Evolutionary conservation across 2,797 vertebrate genomes (phyloP).

Genomic region (Falco cherrug): DNA sequence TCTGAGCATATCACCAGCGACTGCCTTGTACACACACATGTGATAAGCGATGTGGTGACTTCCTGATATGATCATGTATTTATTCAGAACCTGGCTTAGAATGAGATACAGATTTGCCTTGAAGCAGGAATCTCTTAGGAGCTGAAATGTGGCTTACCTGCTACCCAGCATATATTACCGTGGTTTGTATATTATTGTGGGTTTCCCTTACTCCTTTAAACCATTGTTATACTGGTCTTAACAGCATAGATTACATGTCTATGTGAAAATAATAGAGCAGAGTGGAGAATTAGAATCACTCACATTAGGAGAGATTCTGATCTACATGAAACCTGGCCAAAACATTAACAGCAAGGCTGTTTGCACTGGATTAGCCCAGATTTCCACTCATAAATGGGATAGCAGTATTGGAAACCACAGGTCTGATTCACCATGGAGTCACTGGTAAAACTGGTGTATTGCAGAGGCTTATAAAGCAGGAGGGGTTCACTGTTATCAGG

Average conservation of each 20-base stretch:
- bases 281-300: neutral
- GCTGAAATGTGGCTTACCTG: conserved; percentile 25
- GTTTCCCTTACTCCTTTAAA: neutral
- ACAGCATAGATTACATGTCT: neutral
- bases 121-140: neutral
- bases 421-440: neutral
- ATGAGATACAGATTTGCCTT: neutral
- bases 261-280: neutral
- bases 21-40: neutral
- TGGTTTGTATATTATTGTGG: neutral
- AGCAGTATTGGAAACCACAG: neutral
- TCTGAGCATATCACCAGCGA: neutral
- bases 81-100: conserved; percentile 20
- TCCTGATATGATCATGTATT: neutral
- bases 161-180: neutral
- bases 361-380: neutral
- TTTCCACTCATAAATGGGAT: neutral
- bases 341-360: neutral
- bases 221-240: neutral
- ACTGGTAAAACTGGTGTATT: neutral
- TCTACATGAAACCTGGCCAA: neutral
- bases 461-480: neutral
- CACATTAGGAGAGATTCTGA: neutral
- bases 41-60: neutral
- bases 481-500: neutral